A percentile compares a stretch with the other conserved stretches of the same genome.
phyloP scores from a whole-genome alignment of 2,888 invertebrate genomes.

The Colletes collaris region DNA sequence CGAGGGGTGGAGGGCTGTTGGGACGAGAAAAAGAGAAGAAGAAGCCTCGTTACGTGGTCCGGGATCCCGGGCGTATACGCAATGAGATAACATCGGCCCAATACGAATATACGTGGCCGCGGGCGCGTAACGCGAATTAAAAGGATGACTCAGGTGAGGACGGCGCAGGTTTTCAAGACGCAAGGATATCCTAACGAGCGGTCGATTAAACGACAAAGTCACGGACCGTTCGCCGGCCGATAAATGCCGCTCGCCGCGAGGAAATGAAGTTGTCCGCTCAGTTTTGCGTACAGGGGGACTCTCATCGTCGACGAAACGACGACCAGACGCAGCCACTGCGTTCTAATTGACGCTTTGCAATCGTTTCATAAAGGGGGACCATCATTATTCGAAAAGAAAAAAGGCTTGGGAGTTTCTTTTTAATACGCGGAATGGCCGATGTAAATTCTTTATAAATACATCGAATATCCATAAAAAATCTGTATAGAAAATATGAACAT shows the following conservation, averaged over 20 bases:
- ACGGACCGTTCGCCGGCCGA: slow-evolving; percentile 5
- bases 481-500: no score
- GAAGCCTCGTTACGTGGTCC: slow-evolving; percentile 63
- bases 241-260: slow-evolving; percentile 29
- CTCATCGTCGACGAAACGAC: slow-evolving; percentile 4
- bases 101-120: slow-evolving; percentile 57
- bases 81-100: slow-evolving; percentile 66
- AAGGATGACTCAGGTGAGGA: slow-evolving; percentile 45
- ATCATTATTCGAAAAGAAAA: no score
- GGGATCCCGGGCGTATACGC: slow-evolving; percentile 55
- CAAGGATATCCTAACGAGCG: slow-evolving; percentile 43
- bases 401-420: no score
- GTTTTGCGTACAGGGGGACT: background rate
- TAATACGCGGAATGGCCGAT: no score
- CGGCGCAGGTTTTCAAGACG: slow-evolving; percentile 23
- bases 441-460: no score
- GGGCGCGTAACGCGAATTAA: slow-evolving; percentile 59
- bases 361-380: no score
- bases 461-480: no score
- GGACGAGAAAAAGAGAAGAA: slow-evolving; percentile 18
- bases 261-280: slow-evolving; percentile 41
- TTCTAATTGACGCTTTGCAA: no score
- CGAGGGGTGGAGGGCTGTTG: background rate
- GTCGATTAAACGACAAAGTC: slow-evolving; percentile 39
- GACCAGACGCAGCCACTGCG: no score